These are phyloP conservation scores for Ligdia adustata DNA, from an alignment of 2,888 invertebrate species.

Conservation along the genomic window DNA sequence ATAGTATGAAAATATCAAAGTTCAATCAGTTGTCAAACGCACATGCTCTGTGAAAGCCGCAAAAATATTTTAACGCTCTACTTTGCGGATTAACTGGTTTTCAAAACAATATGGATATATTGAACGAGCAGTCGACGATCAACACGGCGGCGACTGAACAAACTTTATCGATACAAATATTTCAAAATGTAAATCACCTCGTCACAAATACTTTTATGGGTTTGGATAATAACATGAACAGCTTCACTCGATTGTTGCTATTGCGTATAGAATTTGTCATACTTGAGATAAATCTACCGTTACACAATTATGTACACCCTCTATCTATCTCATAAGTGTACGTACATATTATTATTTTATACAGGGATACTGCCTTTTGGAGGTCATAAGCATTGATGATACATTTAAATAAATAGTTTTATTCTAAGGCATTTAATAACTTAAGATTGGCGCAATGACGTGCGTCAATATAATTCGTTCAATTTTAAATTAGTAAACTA, in stretches of 20 bases:
- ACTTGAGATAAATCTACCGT: slow-evolving; percentile 23
- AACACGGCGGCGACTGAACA: slow-evolving; percentile 33
- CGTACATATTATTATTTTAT: no score
- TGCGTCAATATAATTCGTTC: no score
- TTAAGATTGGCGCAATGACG: no score
- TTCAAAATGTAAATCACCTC: slow-evolving; percentile 44
- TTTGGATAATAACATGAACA: slow-evolving; percentile 33
- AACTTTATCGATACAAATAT: slow-evolving; percentile 43
- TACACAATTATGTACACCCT: no score
- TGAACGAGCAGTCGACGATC: slow-evolving; percentile 23
- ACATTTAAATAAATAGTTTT: no score
- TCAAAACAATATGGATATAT: slow-evolving; percentile 39
- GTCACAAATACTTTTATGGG: slow-evolving; percentile 39
- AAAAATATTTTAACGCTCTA: slow-evolving; percentile 22
- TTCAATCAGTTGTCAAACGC: slow-evolving; percentile 8
- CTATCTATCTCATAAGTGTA: no score
- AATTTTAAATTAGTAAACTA: no score
- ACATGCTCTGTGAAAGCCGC: slow-evolving; percentile 8
- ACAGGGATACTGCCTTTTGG: no score
- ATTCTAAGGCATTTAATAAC: no score
- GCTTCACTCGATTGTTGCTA: slow-evolving; percentile 12
- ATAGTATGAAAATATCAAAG: no score
- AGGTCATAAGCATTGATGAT: no score
- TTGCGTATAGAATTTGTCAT: slow-evolving; percentile 24
- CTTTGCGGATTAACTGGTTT: slow-evolving; percentile 33